A percentile compares a stretch with the other conserved stretches of the same genome.
Evolutionary conservation across 2,113 vertebrate genomes (phyloP).

Genomic region (Pyxicephalus adspersus): DNA sequence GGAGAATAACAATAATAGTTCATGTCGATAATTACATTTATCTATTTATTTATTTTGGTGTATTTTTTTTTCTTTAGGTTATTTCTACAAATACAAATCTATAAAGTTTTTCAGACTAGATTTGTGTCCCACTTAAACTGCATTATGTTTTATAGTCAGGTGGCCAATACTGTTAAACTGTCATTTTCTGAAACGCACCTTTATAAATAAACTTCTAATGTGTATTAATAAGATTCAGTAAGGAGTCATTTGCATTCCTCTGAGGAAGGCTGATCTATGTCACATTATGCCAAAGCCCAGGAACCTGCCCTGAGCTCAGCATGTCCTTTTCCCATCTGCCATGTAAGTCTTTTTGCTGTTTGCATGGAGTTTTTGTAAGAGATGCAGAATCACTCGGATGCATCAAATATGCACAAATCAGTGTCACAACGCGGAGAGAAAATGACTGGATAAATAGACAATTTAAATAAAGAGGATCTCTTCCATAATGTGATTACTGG

Average conservation of each 20-base stretch:
- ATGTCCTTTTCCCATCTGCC: constrained; percentile 44
- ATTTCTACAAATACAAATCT: no score
- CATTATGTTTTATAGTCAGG: no score
- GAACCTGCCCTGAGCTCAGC: constrained; percentile 35
- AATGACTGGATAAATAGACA: constrained; percentile 30
- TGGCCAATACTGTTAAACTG: no score
- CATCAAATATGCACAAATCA: constrained; percentile 48
- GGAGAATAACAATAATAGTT: no score
- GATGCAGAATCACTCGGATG: constrained; percentile 35
- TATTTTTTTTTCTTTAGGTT: no score
- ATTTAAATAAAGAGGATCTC: constrained; percentile 17
- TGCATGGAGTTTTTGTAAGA: constrained; percentile 17
- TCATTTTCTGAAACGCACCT: neutral
- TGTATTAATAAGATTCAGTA: constrained; percentile 18
- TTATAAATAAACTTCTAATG: neutral
- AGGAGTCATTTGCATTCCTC: constrained; percentile 19
- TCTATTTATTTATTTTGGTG: no score
- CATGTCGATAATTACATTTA: no score
- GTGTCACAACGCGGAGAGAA: constrained; percentile 34
- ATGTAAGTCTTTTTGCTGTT: constrained; percentile 44
- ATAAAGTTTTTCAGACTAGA: no score
- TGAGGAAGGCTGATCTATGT: constrained; percentile 38
- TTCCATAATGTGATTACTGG: constrained; percentile 7
- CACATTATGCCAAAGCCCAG: constrained; percentile 38
- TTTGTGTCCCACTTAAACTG: no score